A percentile compares a stretch with the other conserved stretches of the same genome.
phyloP scores from a whole-genome alignment of 35 echinoderm and acorn worm genomes.

The Ptychodera flava region DNA sequence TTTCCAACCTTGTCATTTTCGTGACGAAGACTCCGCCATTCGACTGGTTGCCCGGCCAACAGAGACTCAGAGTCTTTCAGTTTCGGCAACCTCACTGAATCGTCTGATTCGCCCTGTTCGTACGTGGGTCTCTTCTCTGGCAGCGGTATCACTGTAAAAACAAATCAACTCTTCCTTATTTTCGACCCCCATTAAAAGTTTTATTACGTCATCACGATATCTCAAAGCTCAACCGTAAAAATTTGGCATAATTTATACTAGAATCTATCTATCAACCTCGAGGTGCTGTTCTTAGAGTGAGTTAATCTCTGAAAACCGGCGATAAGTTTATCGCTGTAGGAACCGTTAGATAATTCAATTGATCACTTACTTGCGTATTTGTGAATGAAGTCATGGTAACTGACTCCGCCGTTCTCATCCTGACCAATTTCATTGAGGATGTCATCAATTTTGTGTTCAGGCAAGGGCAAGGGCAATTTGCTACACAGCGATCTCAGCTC shows the following conservation, averaged over 20 bases:
- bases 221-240: no score
- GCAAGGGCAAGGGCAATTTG: slow-evolving; percentile 65
- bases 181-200: no score
- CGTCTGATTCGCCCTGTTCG: not conserved
- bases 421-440: slow-evolving; percentile 18
- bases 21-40: not conserved
- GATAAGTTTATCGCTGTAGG: no score
- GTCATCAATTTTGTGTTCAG: slow-evolving; percentile 36
- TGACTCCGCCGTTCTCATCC: slow-evolving; percentile 40
- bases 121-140: not conserved
- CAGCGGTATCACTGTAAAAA: not conserved
- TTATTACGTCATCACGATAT: no score
- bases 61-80: not conserved
- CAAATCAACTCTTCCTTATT: no score
- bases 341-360: no score
- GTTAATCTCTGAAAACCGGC: no score
- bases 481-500: slow-evolving; percentile 44
- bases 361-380: slow-evolving; percentile 54
- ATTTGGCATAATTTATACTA: no score
- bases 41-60: not conserved
- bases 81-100: not conserved
- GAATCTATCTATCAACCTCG: no score
- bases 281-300: no score
- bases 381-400: slow-evolving; percentile 70
- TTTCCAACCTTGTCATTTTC: slow-evolving; percentile 59